These are phyloP conservation scores for Actinemys pallida DNA, from an alignment of 2,113 vertebrate genomes.

Conservation along the genomic window DNA sequence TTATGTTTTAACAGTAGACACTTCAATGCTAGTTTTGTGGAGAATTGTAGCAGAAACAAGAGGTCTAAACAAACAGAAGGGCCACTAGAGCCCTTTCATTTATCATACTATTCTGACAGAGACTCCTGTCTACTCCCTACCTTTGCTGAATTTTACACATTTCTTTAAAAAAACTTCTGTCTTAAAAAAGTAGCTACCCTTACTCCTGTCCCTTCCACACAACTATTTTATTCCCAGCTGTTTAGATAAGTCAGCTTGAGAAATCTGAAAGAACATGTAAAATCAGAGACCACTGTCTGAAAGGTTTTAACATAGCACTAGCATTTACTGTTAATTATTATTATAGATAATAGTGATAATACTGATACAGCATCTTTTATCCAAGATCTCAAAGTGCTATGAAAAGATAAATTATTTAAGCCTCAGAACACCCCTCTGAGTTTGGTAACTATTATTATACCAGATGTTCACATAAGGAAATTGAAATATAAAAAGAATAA, in stretches of 20 bases:
- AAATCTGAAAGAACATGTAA: not conserved
- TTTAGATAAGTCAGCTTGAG: conserved; percentile 42
- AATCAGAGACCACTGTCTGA: not conserved
- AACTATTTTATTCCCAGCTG: not conserved
- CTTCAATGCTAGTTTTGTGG: conserved; percentile 87
- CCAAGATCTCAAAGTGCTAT: not conserved
- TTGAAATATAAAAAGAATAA: conserved; percentile 24
- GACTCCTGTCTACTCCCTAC: conserved; percentile 53
- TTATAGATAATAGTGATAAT: not conserved
- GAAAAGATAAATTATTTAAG: conserved; percentile 34
- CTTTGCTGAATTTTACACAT: not conserved
- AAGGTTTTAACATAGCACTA: not conserved
- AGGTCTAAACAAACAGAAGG: conserved; percentile 87
- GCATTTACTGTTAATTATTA: not conserved
- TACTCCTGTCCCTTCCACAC: conserved; percentile 28
- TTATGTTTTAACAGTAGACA: conserved; percentile 89
- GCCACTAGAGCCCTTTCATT: conserved; percentile 85
- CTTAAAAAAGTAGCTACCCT: conserved; percentile 25
- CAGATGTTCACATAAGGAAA: conserved; percentile 44
- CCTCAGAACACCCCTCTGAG: not conserved
- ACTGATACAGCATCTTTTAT: not conserved
- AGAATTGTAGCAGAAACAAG: conserved; percentile 87
- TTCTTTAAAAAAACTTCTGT: not conserved
- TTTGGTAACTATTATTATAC: conserved; percentile 23
- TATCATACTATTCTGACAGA: conserved; percentile 86